Base-by-base conservation (phyloP, 2,888 invertebrate species). In the Tenthredo mesomela region DNA sequence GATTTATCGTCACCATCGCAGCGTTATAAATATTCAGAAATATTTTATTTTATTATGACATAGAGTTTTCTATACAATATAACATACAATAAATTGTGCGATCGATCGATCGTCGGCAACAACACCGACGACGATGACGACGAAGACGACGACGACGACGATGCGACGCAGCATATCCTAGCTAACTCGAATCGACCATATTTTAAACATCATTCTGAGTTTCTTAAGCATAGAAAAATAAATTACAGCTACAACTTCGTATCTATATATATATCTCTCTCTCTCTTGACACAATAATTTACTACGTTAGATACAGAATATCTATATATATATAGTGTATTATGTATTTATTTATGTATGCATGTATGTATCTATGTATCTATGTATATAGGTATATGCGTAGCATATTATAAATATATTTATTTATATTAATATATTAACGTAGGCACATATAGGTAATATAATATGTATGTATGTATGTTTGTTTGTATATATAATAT, bases 141-240 rank as follows among this genome's bases (percentile, higher is more conserved):
- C 25, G 61, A 61, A 3, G 61, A 61, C 61, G 61, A 61, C 61
- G 10, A 61, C 12, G 25, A 61, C 25, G 61, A 61, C 61, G 61
- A 61, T 10, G 61, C 61, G 61, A 61, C 21, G 61, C 61, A 61
- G 25, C 21, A 54, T 54, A 29, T 67, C 18, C 25, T 10, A 47
- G 47, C 25, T 61, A 21, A 25, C 25, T 15, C 37, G 18, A 70
- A 6, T 43, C 21, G n/a, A 43, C 29, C 21, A 43, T 70, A 70
- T 40, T 21, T 40, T 21, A 9, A 43, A 33, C 12, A 50, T 33
- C 50, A 2, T 77, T 77, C 37, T 9, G 47, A 54, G 29, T 82
- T 86, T 88, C 92, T 90, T 91, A 91, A 92, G 90, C 90, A 92
- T 92, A 92, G 89, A 92, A 92, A 92, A 92, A 92, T 92, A 92